Evolutionary conservation across 2,113 vertebrate species (phyloP).

Genomic region (Trinectes maculatus): DNA sequence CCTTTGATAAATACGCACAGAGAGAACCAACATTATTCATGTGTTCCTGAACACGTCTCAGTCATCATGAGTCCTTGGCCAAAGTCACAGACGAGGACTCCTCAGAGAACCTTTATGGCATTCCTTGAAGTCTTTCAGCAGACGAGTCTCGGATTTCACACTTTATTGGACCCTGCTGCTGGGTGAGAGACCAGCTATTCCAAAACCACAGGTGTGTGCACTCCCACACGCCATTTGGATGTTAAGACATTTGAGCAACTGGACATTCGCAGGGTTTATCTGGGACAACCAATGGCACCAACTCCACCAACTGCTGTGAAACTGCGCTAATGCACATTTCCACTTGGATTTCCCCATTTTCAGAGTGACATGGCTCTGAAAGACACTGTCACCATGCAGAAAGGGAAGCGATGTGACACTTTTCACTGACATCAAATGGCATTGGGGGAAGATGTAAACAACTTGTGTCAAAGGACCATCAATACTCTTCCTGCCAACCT

Average conservation of each 20-base stretch:
- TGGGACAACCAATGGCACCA: not conserved
- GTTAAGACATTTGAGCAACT: slow-evolving; percentile 44
- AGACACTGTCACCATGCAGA: not conserved
- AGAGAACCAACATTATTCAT: slow-evolving; percentile 35
- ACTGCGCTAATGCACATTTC: slow-evolving; percentile 1
- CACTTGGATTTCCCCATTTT: slow-evolving; percentile 1
- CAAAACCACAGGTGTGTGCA: slow-evolving; percentile 69
- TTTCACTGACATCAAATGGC: slow-evolving; percentile 11
- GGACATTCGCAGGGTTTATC: slow-evolving; percentile 23
- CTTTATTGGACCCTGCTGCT: slow-evolving; percentile 50
- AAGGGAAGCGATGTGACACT: slow-evolving; percentile 13
- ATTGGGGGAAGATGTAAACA: slow-evolving; percentile 32
- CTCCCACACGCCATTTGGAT: slow-evolving; percentile 54
- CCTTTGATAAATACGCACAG: slow-evolving; percentile 40
- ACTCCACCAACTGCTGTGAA: not conserved
- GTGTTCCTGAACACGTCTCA: slow-evolving; percentile 9
- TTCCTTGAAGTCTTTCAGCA: slow-evolving; percentile 63
- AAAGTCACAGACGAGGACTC: slow-evolving; percentile 42
- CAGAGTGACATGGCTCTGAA: slow-evolving; percentile 7
- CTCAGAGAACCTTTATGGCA: slow-evolving; percentile 48
- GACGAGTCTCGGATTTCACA: slow-evolving; percentile 66
- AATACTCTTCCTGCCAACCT: slow-evolving; percentile 2
- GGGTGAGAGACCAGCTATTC: slow-evolving; percentile 51
- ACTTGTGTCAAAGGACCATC: slow-evolving; percentile 11
- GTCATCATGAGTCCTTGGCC: slow-evolving; percentile 27